Conservation (phyloP, 1,140 invertebrate genomes). For the Drosophila subpulchrella region DNA sequence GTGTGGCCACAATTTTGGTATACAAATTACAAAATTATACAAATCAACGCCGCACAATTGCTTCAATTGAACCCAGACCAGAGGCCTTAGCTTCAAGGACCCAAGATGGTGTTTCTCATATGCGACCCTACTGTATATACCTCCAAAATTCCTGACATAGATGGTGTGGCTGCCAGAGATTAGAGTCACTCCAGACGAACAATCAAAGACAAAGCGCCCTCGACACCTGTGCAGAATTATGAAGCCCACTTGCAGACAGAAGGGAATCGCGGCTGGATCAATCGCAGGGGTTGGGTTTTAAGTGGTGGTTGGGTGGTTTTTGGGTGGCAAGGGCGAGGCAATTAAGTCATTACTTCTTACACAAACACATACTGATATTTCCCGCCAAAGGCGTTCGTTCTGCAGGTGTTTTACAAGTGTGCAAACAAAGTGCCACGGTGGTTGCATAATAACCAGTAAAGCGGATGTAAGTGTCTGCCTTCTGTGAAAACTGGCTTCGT, state of each 20-base stretch:
- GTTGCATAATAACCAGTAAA: constrained; percentile 60
- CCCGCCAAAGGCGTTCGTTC: constrained; percentile 57
- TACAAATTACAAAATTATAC: constrained; percentile 83
- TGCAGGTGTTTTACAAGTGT: constrained; percentile 76
- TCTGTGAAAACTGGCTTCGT: constrained; percentile 3
- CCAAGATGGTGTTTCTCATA: constrained; percentile 24
- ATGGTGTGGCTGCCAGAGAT: constrained; percentile 71
- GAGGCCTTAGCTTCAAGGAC: constrained; percentile 38
- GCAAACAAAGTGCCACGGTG: constrained; percentile 73
- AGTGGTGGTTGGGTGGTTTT: background rate
- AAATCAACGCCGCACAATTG: constrained; percentile 81
- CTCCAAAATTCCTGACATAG: constrained; percentile 1
- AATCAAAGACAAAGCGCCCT: constrained; percentile 76
- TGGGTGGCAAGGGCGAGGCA: constrained; percentile 49
- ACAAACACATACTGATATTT: constrained; percentile 32
- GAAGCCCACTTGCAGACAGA: constrained; percentile 55
- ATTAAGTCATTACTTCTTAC: constrained; percentile 80
- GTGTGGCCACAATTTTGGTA: constrained; percentile 77
- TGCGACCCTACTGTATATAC: too few species aligned
- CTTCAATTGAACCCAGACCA: constrained; percentile 73
- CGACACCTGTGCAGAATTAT: constrained; percentile 78
- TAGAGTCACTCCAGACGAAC: constrained; percentile 71
- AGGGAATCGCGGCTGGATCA: constrained; percentile 35
- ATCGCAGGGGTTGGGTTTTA: constrained; percentile 1
- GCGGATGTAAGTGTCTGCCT: constrained; percentile 28